Percentiles rank a stretch among this genome's conserved stretches.
Conservation (phyloP, 1,140 invertebrate species). For the Leptinotarsa texana region DNA sequence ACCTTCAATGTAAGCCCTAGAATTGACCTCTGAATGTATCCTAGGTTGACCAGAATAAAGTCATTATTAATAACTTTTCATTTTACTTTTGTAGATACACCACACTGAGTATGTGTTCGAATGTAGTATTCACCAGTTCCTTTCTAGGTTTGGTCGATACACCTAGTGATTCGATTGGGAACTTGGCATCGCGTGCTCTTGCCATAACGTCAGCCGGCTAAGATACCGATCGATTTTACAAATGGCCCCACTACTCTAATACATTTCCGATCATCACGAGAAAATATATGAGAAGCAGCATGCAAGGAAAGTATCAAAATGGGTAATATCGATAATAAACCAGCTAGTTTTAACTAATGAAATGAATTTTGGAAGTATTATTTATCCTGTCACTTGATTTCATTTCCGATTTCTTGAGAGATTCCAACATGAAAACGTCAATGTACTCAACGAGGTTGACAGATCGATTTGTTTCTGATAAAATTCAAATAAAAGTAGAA, state of each 20-base stretch:
- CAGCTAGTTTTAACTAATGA: not conserved
- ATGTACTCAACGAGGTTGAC: too few relatives aligned
- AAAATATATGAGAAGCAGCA: not conserved
- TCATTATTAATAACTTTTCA: too few relatives aligned
- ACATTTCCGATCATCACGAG: not conserved
- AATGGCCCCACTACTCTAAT: not conserved
- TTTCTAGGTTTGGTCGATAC: not conserved
- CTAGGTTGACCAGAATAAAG: too few relatives aligned
- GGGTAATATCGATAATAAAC: not conserved
- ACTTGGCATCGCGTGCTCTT: not conserved
- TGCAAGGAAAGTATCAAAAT: not conserved
- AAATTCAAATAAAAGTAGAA: too few relatives aligned
- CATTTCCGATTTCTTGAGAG: too few relatives aligned
- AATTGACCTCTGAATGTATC: too few relatives aligned
- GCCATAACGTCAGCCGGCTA: not conserved
- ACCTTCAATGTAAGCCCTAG: too few relatives aligned
- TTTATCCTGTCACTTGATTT: too few relatives aligned
- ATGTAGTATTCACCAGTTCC: not conserved
- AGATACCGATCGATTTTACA: conserved; percentile 5
- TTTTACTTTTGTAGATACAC: not conserved
- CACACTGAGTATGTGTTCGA: not conserved
- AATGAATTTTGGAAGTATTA: too few relatives aligned
- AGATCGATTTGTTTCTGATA: too few relatives aligned
- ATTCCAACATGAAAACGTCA: too few relatives aligned
- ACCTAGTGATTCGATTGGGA: not conserved